These are phyloP conservation scores for Cosmia pyralina DNA, from an alignment of 2,888 invertebrate genomes.

Conservation along the genomic window DNA sequence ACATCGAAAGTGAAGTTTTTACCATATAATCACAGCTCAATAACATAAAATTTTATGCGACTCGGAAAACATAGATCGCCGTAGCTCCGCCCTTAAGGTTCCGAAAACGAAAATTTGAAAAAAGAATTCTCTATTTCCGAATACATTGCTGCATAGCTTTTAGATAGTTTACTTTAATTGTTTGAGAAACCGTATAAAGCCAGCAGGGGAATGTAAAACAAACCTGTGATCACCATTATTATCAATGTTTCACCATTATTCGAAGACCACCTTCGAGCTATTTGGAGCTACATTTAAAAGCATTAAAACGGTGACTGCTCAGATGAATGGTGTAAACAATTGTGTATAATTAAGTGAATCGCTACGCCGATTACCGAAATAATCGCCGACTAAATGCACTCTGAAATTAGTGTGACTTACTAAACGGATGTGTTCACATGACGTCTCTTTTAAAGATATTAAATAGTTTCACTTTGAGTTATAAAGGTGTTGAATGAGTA, in stretches of 20 bases:
- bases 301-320: slow-evolving; percentile 76
- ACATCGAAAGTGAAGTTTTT: slow-evolving; percentile 45
- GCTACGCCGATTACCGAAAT: slow-evolving; percentile 78
- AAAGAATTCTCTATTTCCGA: neutral
- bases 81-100: slow-evolving; percentile 67
- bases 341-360: slow-evolving; percentile 81
- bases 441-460: slow-evolving; percentile 24
- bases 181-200: neutral
- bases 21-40: slow-evolving; percentile 64
- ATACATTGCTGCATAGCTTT: slow-evolving; percentile 48
- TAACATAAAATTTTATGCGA: slow-evolving; percentile 76
- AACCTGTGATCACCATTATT: slow-evolving; percentile 26
- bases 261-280: slow-evolving; percentile 74
- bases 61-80: slow-evolving; percentile 75
- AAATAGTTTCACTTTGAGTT: slow-evolving; percentile 22
- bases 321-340: slow-evolving; percentile 80
- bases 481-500: slow-evolving; percentile 2
- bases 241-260: slow-evolving; percentile 36
- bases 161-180: fast-evolving
- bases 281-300: slow-evolving; percentile 73
- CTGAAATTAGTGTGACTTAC: slow-evolving; percentile 81
- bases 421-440: slow-evolving; percentile 75
- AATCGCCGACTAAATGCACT: slow-evolving; percentile 80
- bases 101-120: slow-evolving; percentile 34
- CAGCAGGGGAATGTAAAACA: slow-evolving; percentile 39